Evolutionary conservation across 2,797 vertebrate genomes (phyloP).

Genomic region (Myotis daubentonii): DNA sequence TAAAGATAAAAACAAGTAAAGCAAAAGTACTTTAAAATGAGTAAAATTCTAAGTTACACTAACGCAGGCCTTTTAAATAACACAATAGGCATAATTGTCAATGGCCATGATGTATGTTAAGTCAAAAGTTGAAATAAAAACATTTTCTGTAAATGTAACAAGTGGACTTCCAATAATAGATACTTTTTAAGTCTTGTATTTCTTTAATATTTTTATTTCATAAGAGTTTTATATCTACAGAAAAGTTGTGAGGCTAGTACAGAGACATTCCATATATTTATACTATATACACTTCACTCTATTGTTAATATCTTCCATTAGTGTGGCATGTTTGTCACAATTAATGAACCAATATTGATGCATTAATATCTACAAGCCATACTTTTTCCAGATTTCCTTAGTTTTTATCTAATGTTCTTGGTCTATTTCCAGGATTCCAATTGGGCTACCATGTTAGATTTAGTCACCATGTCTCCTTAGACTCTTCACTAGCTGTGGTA

Average conservation of each 20-base stretch:
- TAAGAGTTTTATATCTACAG: background rate
- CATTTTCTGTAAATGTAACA: background rate
- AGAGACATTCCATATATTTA: background rate
- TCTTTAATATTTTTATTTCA: background rate
- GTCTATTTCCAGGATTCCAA: background rate
- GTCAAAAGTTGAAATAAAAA: constrained; percentile 26
- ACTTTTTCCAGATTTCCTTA: background rate
- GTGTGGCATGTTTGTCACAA: background rate
- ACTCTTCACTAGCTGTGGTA: background rate
- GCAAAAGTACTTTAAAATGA: background rate
- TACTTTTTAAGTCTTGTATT: background rate
- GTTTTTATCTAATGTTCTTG: background rate
- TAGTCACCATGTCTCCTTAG: background rate
- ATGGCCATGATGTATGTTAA: background rate
- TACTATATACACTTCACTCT: background rate
- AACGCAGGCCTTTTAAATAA: background rate
- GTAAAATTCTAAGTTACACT: constrained; percentile 4
- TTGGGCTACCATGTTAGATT: background rate
- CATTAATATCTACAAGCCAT: background rate
- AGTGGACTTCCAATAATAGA: background rate
- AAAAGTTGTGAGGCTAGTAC: background rate
- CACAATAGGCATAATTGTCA: background rate
- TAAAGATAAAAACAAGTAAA: background rate
- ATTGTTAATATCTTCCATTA: background rate
- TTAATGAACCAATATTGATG: background rate